phyloP scores from a whole-genome alignment of 2,888 invertebrate genomes.

The Abrostola triplasia region DNA sequence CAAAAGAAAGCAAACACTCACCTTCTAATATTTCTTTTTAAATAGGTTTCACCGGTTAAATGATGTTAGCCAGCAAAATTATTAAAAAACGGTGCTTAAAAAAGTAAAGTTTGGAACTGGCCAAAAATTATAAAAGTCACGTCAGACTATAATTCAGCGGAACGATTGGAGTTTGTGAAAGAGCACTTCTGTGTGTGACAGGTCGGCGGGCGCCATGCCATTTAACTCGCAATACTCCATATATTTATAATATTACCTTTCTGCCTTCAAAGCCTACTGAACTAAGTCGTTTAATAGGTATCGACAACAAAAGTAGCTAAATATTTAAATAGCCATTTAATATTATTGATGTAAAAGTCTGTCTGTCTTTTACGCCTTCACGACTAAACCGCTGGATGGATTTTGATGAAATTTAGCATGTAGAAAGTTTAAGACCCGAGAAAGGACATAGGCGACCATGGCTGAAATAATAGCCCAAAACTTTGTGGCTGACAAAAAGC shows the following conservation, averaged over 20 bases:
- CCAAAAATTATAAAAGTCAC: neutral
- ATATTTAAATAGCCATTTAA: neutral
- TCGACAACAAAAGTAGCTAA: too few species aligned
- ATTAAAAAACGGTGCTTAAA: neutral
- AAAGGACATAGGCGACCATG: too few species aligned
- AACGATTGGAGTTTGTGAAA: neutral
- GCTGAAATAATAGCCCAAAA: too few species aligned
- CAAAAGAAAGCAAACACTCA: too few species aligned
- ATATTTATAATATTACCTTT: constrained; percentile 1
- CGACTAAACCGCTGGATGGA: too few species aligned
- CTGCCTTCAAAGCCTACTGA: neutral
- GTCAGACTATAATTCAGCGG: neutral
- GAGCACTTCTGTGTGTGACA: constrained; percentile 1
- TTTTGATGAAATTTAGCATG: too few species aligned
- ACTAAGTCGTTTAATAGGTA: neutral
- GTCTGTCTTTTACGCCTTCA: too few species aligned
- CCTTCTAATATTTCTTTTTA: too few species aligned
- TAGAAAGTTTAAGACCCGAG: too few species aligned
- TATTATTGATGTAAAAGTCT: too few species aligned
- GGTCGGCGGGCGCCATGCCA: neutral
- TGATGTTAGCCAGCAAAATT: too few species aligned
- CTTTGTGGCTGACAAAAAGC: neutral
- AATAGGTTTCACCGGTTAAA: too few species aligned
- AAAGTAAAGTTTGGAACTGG: neutral
- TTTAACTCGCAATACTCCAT: constrained; percentile 2